Percentiles rank a stretch among this genome's conserved stretches.
Evolutionary conservation across 1,140 invertebrate species (phyloP).

Genomic region (Drosophila ambigua): DNA sequence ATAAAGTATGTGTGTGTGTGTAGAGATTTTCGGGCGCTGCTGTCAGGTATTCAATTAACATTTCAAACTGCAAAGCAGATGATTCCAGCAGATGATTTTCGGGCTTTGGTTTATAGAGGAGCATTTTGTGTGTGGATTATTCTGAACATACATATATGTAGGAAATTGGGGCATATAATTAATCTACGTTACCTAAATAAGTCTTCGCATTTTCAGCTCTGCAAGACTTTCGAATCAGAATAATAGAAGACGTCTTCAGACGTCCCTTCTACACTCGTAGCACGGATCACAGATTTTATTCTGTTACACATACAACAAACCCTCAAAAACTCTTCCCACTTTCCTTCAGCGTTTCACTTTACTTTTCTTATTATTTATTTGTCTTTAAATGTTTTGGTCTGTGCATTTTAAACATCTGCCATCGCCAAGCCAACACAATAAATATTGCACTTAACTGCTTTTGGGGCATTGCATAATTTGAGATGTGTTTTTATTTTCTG

Average conservation of each 20-base stretch:
- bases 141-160: background rate
- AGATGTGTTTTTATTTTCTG: constrained; percentile 2
- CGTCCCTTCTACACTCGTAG: too few relatives aligned
- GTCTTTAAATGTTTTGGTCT: background rate
- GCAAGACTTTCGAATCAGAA: too few relatives aligned
- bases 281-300: too few relatives aligned
- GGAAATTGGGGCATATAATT: background rate
- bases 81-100: constrained; percentile 24
- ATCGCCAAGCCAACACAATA: background rate
- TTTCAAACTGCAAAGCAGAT: constrained; percentile 31
- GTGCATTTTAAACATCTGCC: constrained; percentile 9
- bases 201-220: too few relatives aligned
- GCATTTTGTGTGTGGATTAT: background rate
- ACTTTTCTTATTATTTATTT: background rate
- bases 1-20: constrained; percentile 52
- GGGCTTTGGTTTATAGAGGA: constrained; percentile 5
- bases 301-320: too few relatives aligned
- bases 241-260: too few relatives aligned
- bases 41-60: constrained; percentile 43
- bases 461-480: constrained; percentile 32
- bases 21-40: constrained; percentile 12
- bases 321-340: too few relatives aligned
- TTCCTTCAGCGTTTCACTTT: too few relatives aligned
- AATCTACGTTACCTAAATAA: background rate
- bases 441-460: constrained; percentile 27